phyloP scores from a whole-genome alignment of 1,140 invertebrate species.

The Drosophila cardini region DNA sequence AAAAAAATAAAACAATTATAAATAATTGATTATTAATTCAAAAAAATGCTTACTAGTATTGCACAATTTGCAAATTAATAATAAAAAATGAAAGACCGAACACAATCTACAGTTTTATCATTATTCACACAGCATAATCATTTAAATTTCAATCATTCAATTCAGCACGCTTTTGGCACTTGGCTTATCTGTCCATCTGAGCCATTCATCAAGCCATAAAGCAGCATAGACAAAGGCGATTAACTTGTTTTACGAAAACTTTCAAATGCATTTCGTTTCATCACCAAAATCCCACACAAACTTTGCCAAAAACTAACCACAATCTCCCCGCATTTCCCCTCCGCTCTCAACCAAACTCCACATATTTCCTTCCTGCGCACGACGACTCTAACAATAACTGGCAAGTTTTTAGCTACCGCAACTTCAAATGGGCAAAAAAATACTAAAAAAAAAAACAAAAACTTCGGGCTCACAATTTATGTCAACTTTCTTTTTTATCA shows the following conservation, averaged over 20 bases:
- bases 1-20: constrained; percentile 1
- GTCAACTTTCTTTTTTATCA: constrained; percentile 82
- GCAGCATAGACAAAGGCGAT: constrained; percentile 55
- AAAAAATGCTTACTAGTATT: neutral
- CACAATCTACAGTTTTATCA: constrained; percentile 1
- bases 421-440: constrained; percentile 49
- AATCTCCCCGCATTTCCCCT: constrained; percentile 6
- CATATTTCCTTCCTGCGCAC: constrained; percentile 75
- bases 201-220: constrained; percentile 22
- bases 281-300: constrained; percentile 60
- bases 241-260: constrained; percentile 73
- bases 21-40: constrained; percentile 1
- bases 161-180: constrained; percentile 32
- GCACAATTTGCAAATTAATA: constrained; percentile 1
- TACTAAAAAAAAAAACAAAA: constrained; percentile 35
- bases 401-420: constrained; percentile 52
- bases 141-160: constrained; percentile 23
- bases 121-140: constrained; percentile 5
- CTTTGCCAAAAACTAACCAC: constrained; percentile 61
- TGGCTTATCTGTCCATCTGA: constrained; percentile 25
- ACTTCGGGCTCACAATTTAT: constrained; percentile 67
- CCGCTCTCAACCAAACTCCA: constrained; percentile 5
- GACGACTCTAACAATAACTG: constrained; percentile 39
- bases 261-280: constrained; percentile 73
- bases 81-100: neutral